Base-by-base conservation (phyloP, 2,888 invertebrate species). In the Saturnia pavonia region DNA sequence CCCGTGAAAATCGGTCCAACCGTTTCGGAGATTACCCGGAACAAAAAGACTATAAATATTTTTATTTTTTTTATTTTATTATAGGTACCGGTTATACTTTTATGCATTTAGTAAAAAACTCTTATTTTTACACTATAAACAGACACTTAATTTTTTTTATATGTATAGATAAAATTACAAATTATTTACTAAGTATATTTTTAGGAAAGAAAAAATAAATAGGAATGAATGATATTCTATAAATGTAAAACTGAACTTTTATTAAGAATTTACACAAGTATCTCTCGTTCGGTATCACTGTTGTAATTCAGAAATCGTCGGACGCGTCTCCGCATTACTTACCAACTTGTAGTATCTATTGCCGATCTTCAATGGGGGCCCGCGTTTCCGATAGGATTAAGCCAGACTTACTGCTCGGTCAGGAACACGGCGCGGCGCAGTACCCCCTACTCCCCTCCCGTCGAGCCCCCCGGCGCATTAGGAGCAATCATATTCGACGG, bases 331-430 rank as follows among this genome's bases (percentile, higher is more conserved):
- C 86, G 83, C 81, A 77, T 72, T 25, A 67, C 54, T 69, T 70
- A 77, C 79, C 77, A 80, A 78, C 82, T 77, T 79, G 78, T 77
- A 80, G 81, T 65, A 82, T 85, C 86, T 84, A 82, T 82, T 81
- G 82, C 85, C 89, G 90, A 92, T 92, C 92, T 92, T 93, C 89
- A 89, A 91, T 90, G 91, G 92, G 87, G 90, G 88, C 84, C 88
- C 90, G 89, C 91, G 91, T 91, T 92, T 93, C 91, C 92, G 91
- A 92, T 93, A 92, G 93, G 92, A 93, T 94, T 93, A 93, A 89
- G 90, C 89, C 88, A 92, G 93, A 92, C 93, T 94, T 94, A 94
- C 93, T 92, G 93, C 91, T 92, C 91, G 92, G 92, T 91, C 92
- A 91, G 92, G 84, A 91, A 89, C 91, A 90, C 91, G 90, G 86